These are phyloP conservation scores for Cyrtorhinus lividipennis DNA, from an alignment of 1,140 invertebrate genomes.

Conservation along the genomic window DNA sequence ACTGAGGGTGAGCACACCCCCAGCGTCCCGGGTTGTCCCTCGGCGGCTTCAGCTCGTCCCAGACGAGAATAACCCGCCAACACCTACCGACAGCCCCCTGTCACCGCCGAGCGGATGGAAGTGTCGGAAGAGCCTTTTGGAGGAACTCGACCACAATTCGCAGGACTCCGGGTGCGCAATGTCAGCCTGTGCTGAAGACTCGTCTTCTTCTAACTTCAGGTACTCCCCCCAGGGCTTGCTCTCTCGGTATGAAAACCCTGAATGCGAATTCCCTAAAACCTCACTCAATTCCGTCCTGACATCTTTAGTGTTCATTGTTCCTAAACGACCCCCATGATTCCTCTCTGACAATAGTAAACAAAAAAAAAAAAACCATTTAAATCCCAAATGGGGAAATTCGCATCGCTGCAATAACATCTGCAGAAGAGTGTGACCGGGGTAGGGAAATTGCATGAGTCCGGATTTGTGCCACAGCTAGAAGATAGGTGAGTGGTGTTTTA, in stretches of 20 bases:
- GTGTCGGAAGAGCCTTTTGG: conserved; percentile 21
- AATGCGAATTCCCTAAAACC: conserved; percentile 1
- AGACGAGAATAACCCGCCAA: conserved; percentile 17
- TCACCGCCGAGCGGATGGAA: neutral
- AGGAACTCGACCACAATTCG: conserved; percentile 36
- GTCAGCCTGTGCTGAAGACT: conserved; percentile 27
- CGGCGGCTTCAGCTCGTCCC: conserved; percentile 10
- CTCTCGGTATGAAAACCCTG: too few species aligned
- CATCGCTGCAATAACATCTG: neutral
- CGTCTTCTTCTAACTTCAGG: conserved; percentile 19
- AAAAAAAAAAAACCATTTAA: neutral
- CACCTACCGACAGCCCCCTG: neutral
- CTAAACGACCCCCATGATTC: too few species aligned
- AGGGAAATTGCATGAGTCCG: neutral
- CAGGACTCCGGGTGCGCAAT: conserved; percentile 39
- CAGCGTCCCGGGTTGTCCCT: neutral
- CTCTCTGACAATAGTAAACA: neutral
- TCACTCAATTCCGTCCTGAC: neutral
- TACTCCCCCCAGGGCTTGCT: neutral
- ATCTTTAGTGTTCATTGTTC: too few species aligned
- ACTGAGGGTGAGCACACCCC: conserved; percentile 17
- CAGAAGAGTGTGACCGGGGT: neutral
- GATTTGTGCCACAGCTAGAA: too few species aligned
- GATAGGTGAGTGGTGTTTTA: too few species aligned
- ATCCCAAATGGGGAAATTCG: neutral